Percentiles rank a stretch among this genome's conserved stretches.
Conservation (phyloP, 2,113 vertebrate genomes). For the Pseudorhombus dupliciocellatus region DNA sequence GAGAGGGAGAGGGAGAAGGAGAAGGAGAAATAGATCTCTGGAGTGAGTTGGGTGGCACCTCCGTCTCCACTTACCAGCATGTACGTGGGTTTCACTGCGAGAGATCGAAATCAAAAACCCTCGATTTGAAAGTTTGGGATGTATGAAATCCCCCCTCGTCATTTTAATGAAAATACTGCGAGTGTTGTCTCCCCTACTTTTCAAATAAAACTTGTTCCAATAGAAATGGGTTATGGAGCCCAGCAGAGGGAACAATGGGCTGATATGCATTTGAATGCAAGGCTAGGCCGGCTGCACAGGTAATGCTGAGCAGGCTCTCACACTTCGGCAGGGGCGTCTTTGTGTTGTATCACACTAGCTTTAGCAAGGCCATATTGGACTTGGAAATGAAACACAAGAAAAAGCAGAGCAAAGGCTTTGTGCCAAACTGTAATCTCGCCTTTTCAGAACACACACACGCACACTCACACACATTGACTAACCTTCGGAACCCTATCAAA, state of each 20-base stretch:
- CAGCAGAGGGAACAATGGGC: constrained; percentile 54
- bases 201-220: constrained; percentile 64
- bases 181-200: constrained; percentile 44
- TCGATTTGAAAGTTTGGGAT: constrained; percentile 63
- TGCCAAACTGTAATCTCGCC: constrained; percentile 25
- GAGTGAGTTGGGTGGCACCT: constrained; percentile 67
- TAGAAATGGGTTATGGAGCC: constrained; percentile 60
- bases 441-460: constrained; percentile 19
- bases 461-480: not conserved
- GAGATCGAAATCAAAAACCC: constrained; percentile 54
- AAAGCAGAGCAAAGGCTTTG: constrained; percentile 46
- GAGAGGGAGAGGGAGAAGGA: constrained; percentile 63
- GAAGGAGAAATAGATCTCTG: constrained; percentile 39
- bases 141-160: constrained; percentile 54
- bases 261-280: constrained; percentile 74
- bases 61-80: constrained; percentile 63
- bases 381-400: constrained; percentile 64
- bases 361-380: constrained; percentile 46
- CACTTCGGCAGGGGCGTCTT: constrained; percentile 40
- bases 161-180: constrained; percentile 65
- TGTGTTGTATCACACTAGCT: constrained; percentile 59
- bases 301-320: constrained; percentile 40
- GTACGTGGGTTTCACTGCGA: constrained; percentile 57
- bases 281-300: constrained; percentile 43
- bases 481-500: constrained; percentile 5